phyloP scores from a whole-genome alignment of 2,113 vertebrate genomes.

The Campylomormyrus tamandua region DNA sequence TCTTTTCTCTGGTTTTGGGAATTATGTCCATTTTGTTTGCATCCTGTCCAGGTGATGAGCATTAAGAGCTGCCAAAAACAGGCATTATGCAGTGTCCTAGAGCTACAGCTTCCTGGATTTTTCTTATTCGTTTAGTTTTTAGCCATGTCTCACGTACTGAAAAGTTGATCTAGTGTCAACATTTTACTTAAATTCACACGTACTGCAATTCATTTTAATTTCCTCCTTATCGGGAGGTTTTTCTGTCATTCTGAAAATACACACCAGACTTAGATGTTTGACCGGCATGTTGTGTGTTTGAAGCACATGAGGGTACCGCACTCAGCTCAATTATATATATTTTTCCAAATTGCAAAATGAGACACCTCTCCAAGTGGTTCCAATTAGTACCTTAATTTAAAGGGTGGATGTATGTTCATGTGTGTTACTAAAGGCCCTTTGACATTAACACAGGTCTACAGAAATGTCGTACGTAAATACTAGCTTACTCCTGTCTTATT shows the following conservation, averaged over 20 bases:
- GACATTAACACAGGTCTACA: slow-evolving; percentile 1
- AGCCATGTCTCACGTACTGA: neutral
- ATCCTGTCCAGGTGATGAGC: neutral
- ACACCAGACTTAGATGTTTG: neutral
- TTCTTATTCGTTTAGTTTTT: neutral
- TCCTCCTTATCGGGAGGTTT: neutral
- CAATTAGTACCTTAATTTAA: neutral
- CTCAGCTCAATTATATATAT: neutral
- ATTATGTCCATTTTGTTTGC: neutral
- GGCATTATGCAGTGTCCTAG: neutral
- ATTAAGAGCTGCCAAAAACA: neutral
- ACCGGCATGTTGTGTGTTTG: neutral
- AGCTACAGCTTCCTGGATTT: neutral
- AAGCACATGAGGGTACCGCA: neutral
- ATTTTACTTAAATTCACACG: neutral
- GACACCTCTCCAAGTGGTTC: neutral
- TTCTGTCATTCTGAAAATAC: neutral
- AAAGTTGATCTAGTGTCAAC: neutral
- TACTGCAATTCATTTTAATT: neutral
- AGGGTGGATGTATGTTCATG: neutral
- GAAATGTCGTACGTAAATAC: neutral
- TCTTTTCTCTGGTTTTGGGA: slow-evolving; percentile 7
- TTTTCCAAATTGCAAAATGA: neutral
- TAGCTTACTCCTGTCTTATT: neutral
- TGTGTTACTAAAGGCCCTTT: neutral